A percentile compares a stretch with the other conserved stretches of the same genome.
Conservation (phyloP, 2,888 invertebrate genomes). For the Anoplius nigerrimus region DNA sequence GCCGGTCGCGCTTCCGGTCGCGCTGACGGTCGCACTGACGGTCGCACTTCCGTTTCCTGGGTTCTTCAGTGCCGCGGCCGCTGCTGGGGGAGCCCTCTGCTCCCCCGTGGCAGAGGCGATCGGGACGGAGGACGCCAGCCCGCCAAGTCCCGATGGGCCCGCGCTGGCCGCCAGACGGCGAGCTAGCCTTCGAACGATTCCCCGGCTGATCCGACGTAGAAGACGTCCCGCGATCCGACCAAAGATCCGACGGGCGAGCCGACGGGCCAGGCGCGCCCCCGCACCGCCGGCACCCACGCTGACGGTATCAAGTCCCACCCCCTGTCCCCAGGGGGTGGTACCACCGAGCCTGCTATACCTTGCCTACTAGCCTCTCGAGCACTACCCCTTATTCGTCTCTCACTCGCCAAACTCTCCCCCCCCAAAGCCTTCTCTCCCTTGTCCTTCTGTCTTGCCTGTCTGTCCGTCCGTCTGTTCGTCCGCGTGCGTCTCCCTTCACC, state of each 20-base stretch:
- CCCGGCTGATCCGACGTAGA: too few relatives aligned
- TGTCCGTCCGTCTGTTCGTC: constrained; percentile 6
- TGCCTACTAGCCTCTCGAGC: constrained; percentile 57
- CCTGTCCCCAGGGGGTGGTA: constrained; percentile 80
- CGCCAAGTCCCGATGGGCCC: constrained; percentile 74
- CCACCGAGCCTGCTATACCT: constrained; percentile 17
- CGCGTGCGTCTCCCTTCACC: constrained; percentile 1
- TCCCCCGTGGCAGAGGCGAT: constrained; percentile 56
- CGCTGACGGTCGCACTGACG: constrained; percentile 59
- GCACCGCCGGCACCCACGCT: constrained; percentile 81
- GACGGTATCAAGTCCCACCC: constrained; percentile 74
- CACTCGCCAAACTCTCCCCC: constrained; percentile 4
- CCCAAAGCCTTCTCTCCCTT: constrained; percentile 5
- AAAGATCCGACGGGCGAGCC: too few relatives aligned
- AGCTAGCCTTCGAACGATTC: constrained; percentile 70
- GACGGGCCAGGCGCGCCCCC: constrained; percentile 81
- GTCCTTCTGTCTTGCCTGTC: constrained; percentile 8
- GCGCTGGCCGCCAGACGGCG: constrained; percentile 76
- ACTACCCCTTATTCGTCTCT: too few relatives aligned
- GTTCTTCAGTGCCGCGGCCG: constrained; percentile 39
- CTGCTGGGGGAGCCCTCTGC: constrained; percentile 55
- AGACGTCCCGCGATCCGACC: too few relatives aligned
- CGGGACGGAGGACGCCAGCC: constrained; percentile 56
- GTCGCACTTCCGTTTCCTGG: constrained; percentile 65
- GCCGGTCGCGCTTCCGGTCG: constrained; percentile 59